These are phyloP conservation scores for Slavum lentiscoides DNA, from an alignment of 2,888 invertebrate species.

Conservation along the genomic window DNA sequence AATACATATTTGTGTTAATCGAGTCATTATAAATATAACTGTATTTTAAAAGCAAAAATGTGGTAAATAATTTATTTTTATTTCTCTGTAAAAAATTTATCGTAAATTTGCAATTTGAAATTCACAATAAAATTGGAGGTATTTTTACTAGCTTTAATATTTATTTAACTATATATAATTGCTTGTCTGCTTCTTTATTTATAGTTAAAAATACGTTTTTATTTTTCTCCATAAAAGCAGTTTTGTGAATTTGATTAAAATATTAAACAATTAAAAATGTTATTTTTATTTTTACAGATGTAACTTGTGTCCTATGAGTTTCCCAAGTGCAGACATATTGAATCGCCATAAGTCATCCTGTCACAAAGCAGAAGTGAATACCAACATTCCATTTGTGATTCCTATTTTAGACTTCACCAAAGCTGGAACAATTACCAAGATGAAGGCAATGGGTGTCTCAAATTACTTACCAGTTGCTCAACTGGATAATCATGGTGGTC, in stretches of 20 bases:
- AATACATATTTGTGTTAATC: no score
- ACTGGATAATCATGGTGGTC: slow-evolving; percentile 11
- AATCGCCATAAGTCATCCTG: slow-evolving; percentile 1
- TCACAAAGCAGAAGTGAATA: slow-evolving; percentile 20
- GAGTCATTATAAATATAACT: no score
- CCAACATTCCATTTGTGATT: neutral
- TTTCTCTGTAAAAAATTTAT: neutral
- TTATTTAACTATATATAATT: no score
- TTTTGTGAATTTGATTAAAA: neutral
- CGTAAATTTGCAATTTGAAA: no score
- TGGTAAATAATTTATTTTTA: no score
- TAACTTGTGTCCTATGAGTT: neutral
- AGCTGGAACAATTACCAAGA: neutral
- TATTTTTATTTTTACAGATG: slow-evolving; percentile 30
- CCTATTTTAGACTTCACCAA: slow-evolving; percentile 28
- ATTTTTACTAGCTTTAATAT: no score
- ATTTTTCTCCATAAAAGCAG: neutral
- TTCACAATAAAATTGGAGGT: no score
- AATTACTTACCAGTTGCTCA: slow-evolving; percentile 24
- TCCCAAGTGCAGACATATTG: neutral
- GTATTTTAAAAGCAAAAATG: no score
- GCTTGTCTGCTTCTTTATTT: neutral
- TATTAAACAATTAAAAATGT: no score
- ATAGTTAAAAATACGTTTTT: neutral
- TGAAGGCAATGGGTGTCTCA: slow-evolving; percentile 19